Conservation (phyloP, 2,113 vertebrate genomes). For the Aegypius monachus region DNA sequence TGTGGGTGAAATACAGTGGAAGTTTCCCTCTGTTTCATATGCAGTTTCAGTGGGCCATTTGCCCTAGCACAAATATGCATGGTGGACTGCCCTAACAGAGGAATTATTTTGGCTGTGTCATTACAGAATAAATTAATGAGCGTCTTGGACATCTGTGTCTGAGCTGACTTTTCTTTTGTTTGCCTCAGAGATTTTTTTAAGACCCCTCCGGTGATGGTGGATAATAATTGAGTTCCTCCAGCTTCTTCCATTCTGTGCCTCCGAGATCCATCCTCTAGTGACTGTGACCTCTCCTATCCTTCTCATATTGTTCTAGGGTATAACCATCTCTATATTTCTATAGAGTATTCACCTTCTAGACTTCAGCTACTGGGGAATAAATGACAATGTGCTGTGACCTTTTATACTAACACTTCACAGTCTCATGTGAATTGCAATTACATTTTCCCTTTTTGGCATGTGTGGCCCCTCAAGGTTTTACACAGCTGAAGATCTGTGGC, state of each 20-base stretch:
- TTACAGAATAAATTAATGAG: not conserved
- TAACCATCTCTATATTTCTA: not conserved
- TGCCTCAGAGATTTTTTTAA: not conserved
- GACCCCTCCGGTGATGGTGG: not conserved
- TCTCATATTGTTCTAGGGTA: not conserved
- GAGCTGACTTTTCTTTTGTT: not conserved
- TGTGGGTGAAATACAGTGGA: not conserved
- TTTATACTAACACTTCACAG: not conserved
- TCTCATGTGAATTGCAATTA: not conserved
- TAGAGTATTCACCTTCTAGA: conserved; percentile 8
- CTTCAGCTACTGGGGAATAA: not conserved
- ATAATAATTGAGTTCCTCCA: conserved; percentile 3
- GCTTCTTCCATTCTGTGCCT: not conserved
- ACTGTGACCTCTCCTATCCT: not conserved
- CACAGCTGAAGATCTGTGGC: not conserved
- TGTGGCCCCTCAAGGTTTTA: not conserved
- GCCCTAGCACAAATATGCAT: not conserved
- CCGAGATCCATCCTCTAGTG: not conserved
- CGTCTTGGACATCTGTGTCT: not conserved
- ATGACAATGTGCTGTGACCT: conserved; percentile 1
- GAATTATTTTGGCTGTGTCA: not conserved
- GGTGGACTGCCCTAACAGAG: not conserved
- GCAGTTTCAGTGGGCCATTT: not conserved
- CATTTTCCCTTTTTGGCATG: not conserved
- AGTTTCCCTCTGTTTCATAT: not conserved